Evolutionary conservation across 2,888 invertebrate genomes (phyloP).

Genomic region (Leptinotarsa juncta): DNA sequence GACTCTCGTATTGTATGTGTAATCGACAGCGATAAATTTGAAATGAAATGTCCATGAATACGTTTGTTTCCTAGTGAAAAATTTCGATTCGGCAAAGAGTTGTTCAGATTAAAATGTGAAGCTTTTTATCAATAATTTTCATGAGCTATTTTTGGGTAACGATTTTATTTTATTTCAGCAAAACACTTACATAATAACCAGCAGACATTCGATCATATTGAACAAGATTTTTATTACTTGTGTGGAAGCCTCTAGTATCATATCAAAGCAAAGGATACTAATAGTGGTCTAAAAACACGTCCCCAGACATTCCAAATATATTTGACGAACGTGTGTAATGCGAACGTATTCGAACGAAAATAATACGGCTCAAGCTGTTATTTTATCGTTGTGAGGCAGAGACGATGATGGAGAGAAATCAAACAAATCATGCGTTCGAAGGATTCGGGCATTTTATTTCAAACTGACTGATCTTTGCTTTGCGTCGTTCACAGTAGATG

Average conservation of each 20-base stretch:
- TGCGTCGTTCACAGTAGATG: constrained; percentile 13
- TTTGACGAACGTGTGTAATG: constrained; percentile 31
- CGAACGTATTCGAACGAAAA: constrained; percentile 39
- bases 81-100: no score
- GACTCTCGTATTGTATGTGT: no score
- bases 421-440: constrained; percentile 44
- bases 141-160: no score
- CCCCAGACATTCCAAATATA: constrained; percentile 6
- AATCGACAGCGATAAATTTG: no score
- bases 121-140: no score
- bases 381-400: constrained; percentile 39
- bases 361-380: constrained; percentile 42
- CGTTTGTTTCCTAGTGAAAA: no score
- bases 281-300: background rate
- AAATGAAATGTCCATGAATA: no score
- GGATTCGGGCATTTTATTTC: constrained; percentile 39
- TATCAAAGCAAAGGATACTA: background rate
- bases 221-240: background rate
- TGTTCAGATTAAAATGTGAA: no score
- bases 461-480: constrained; percentile 33
- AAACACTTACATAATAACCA: no score
- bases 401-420: constrained; percentile 39
- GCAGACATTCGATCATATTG: no score
- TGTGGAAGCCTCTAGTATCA: background rate
- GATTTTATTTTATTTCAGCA: no score